Base-by-base conservation (phyloP, 2,888 invertebrate genomes). In the Chrysotoxum bicinctum region DNA sequence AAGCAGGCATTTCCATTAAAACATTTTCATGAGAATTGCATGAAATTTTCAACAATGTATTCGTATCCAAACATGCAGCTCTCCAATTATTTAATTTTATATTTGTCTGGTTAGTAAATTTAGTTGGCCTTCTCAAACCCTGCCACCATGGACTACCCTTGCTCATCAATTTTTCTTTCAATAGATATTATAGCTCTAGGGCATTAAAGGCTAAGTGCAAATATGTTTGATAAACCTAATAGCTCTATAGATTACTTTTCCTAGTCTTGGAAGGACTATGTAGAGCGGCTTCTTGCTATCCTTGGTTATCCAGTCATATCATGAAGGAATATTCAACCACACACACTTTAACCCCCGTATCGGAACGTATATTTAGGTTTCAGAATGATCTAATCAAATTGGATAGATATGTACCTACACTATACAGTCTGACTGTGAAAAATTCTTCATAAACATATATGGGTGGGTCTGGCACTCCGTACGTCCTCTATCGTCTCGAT, bases 171-270 rank as follows among this genome's bases (percentile, higher is more conserved):
- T 16, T 37, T 37, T 14, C n/a, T 26, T 4, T 64, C 10, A 14
- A 45, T n/a, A 50, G 35, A 50, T 50, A 66, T 66, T 66, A 66
- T 23, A 66, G 48, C 21, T 66, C 35, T 19, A 19, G n/a, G n/a
- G 35, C 23, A 66, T 50, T 66, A 66, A 50, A 48, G 50, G 66
- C 66, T 66, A 66, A 66, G 64, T 66, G 64, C 45, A 66, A 66
- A 50, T 66, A 66, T 66, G 35, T 66, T 35, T 66, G 50, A 50
- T 50, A 66, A 40, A 45, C 8, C 45, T 64, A 64, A 64, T 66
- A 66, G 66, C 19, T n/a, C 48, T 19, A 66, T 32, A 48, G 48
- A 66, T 48, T 50, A 48, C 19, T 35, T 37, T 64, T 19, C 30
- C 32, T 45, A 6, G 14, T 50, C 23, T n/a, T n/a, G n/a, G n/a